A percentile compares a stretch with the other conserved stretches of the same genome.
phyloP scores from a whole-genome alignment of 92 coral and sea anemone species.

The Blastomussa wellsi region DNA sequence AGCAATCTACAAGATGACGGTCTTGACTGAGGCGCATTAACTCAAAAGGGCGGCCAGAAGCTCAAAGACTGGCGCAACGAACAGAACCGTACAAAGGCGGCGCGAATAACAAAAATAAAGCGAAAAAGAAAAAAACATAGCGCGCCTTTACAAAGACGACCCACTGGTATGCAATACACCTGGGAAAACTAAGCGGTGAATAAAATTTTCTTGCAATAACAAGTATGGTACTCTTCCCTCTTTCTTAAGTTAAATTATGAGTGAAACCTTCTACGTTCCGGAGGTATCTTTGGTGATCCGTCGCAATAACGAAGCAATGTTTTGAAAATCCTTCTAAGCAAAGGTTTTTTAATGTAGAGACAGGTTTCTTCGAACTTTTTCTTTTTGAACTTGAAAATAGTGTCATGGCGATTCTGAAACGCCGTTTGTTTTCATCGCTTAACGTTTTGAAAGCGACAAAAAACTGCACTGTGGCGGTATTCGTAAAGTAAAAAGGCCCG shows the following conservation, averaged over 20 bases:
- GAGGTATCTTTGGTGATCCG: background rate
- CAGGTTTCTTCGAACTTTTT: too few relatives aligned
- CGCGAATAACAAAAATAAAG: background rate
- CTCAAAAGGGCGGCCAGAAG: slow-evolving; percentile 12
- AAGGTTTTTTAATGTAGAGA: too few relatives aligned
- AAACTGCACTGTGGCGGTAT: background rate
- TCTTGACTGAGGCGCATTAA: background rate
- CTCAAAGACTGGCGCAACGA: slow-evolving; percentile 5
- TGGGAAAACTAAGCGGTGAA: slow-evolving; percentile 1
- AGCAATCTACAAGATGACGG: background rate
- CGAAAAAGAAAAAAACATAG: background rate
- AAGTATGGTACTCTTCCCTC: background rate
- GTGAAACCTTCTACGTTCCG: background rate
- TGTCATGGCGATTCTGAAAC: too few relatives aligned
- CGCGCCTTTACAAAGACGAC: slow-evolving; percentile 16
- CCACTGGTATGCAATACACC: slow-evolving; percentile 23
- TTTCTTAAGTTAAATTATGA: background rate
- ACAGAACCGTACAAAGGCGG: background rate
- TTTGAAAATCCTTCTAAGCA: too few relatives aligned
- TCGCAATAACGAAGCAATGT: background rate
- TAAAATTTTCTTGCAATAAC: background rate
- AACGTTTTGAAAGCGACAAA: background rate
- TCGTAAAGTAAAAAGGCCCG: background rate
- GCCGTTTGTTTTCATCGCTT: too few relatives aligned
- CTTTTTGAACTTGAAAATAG: too few relatives aligned